phyloP scores from a whole-genome alignment of 2,888 invertebrate genomes.

The Dryadula phaetusa region DNA sequence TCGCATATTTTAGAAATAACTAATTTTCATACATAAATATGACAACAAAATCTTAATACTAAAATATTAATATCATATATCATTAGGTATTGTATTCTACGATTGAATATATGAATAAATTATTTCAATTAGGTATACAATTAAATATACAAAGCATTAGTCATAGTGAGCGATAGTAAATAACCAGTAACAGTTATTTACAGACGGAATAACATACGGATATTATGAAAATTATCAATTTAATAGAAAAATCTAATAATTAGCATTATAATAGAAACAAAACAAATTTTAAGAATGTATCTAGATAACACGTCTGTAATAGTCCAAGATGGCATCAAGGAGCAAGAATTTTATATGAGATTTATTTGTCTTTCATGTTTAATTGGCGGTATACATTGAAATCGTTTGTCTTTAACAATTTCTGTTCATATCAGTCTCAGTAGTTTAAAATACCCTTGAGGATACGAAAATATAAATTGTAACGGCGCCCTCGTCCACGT shows the following conservation, averaged over 20 bases:
- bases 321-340: background rate
- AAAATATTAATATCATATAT: background rate
- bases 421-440: background rate
- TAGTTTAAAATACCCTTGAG: conserved; percentile 16
- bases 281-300: no score
- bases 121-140: no score
- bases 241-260: no score
- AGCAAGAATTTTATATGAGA: background rate
- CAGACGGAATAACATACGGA: no score
- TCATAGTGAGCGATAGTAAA: background rate
- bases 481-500: conserved; percentile 4
- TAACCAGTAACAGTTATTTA: no score
- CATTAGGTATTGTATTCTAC: background rate
- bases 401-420: background rate
- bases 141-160: background rate
- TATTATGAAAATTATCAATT: no score
- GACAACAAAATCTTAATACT: background rate
- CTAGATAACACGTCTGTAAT: no score
- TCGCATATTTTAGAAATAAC: background rate
- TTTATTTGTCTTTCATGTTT: background rate
- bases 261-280: no score
- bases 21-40: background rate
- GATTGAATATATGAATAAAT: no score
- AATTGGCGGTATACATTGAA: background rate
- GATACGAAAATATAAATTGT: conserved; percentile 29